A percentile compares a stretch with the other conserved stretches of the same genome.
These are phyloP conservation scores for Nothoprocta perdicaria DNA, from an alignment of 2,113 vertebrate genomes.

Conservation along the genomic window DNA sequence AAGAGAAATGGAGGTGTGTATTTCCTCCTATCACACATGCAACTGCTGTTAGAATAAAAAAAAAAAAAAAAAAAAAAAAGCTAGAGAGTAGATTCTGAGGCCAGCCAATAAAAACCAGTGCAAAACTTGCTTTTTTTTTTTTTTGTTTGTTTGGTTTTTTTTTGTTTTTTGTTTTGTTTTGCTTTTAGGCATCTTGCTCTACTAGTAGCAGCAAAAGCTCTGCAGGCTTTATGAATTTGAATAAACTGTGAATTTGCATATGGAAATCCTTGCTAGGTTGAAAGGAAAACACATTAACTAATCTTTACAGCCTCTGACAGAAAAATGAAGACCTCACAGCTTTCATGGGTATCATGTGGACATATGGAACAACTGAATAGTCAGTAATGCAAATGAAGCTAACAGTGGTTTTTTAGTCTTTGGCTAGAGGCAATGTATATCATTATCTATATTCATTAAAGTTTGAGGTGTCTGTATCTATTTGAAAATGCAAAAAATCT, in stretches of 20 bases:
- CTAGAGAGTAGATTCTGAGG: neutral
- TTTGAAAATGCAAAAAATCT: neutral
- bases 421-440: neutral
- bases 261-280: neutral
- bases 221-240: conserved; percentile 18
- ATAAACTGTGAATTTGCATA: conserved; percentile 36
- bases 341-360: conserved; percentile 26
- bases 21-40: neutral
- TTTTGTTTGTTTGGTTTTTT: neutral
- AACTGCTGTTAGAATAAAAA: neutral
- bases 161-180: neutral
- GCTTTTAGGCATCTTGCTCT: neutral
- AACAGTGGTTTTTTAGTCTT: neutral
- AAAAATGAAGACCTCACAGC: conserved; percentile 46
- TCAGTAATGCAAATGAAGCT: conserved; percentile 41
- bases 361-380: conserved; percentile 31
- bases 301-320: conserved; percentile 44
- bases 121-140: neutral
- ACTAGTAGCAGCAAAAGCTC: neutral
- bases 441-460: conserved; percentile 5
- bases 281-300: neutral
- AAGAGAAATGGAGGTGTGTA: neutral
- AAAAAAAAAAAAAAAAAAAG: too few species aligned
- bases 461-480: neutral
- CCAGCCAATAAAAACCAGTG: neutral